These are phyloP conservation scores for Drosophila falleni DNA, from an alignment of 2,888 invertebrate species.

Conservation along the genomic window DNA sequence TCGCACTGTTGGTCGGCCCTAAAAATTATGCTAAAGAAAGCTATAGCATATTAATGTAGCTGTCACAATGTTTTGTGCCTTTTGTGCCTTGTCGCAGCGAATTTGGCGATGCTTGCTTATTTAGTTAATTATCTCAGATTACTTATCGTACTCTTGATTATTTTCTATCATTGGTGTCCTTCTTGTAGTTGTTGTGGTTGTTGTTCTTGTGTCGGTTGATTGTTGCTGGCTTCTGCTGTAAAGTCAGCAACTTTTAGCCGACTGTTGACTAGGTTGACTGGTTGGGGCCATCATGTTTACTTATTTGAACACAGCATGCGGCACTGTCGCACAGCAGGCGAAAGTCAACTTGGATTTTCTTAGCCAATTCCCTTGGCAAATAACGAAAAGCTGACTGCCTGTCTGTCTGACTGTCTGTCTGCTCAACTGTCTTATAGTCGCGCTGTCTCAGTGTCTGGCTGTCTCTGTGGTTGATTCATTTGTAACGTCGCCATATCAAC, in stretches of 20 bases:
- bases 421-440: slow-evolving; percentile 1
- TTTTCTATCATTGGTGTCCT: slow-evolving; percentile 58
- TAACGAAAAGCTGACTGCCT: slow-evolving; percentile 31
- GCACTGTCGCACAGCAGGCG: slow-evolving; percentile 70
- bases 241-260: slow-evolving; percentile 73
- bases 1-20: slow-evolving; percentile 12
- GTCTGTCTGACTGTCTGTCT: slow-evolving; percentile 5
- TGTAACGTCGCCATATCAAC: slow-evolving; percentile 76
- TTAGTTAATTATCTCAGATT: slow-evolving; percentile 78
- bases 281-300: slow-evolving; percentile 69
- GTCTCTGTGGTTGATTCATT: slow-evolving; percentile 61
- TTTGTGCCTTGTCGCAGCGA: slow-evolving; percentile 62
- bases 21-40: slow-evolving; percentile 21
- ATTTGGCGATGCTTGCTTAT: slow-evolving; percentile 75
- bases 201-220: slow-evolving; percentile 25
- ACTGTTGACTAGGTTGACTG: slow-evolving; percentile 38
- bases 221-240: slow-evolving; percentile 55
- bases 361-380: slow-evolving; percentile 63
- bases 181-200: slow-evolving; percentile 19
- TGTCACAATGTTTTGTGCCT: slow-evolving; percentile 45
- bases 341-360: slow-evolving; percentile 76
- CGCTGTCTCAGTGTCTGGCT: slow-evolving; percentile 4
- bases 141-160: slow-evolving; percentile 73
- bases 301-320: slow-evolving; percentile 77
- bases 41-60: slow-evolving; percentile 30